Evolutionary conservation across 64 coral and sea anemone species (phyloP).

Genomic region (Pocillopora verrucosa): DNA sequence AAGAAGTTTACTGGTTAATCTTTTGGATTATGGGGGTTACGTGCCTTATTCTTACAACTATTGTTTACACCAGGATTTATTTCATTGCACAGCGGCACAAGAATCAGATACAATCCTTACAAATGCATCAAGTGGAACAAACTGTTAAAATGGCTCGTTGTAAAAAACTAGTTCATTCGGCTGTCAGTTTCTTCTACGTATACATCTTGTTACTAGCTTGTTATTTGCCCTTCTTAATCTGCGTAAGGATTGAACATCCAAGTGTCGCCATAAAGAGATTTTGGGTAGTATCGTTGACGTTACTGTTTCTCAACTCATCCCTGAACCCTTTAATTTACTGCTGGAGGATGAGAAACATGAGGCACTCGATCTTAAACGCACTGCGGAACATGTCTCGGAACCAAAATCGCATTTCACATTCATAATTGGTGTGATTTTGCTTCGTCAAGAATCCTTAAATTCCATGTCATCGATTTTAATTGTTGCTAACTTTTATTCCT

Average conservation of each 20-base stretch:
- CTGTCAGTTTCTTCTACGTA: neutral
- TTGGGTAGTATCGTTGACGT: neutral
- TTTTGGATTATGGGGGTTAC: neutral
- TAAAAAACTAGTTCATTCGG: neutral
- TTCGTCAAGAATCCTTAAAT: no score
- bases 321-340: slow-evolving; percentile 1
- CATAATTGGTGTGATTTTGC: no score
- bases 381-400: neutral
- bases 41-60: neutral
- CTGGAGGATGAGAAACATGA: neutral
- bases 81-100: neutral
- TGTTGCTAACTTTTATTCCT: no score
- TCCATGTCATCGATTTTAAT: no score
- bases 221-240: neutral
- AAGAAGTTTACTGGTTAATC: no score
- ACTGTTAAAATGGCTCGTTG: neutral
- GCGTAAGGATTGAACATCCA: neutral
- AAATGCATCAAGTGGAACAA: neutral
- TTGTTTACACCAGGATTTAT: neutral
- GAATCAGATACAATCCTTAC: neutral
- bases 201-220: neutral
- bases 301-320: neutral
- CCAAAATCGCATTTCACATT: neutral
- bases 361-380: neutral
- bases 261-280: neutral